A percentile compares a stretch with the other conserved stretches of the same genome.
phyloP scores from a whole-genome alignment of 2,797 vertebrate species.

The Pseudochirops cupreus region DNA sequence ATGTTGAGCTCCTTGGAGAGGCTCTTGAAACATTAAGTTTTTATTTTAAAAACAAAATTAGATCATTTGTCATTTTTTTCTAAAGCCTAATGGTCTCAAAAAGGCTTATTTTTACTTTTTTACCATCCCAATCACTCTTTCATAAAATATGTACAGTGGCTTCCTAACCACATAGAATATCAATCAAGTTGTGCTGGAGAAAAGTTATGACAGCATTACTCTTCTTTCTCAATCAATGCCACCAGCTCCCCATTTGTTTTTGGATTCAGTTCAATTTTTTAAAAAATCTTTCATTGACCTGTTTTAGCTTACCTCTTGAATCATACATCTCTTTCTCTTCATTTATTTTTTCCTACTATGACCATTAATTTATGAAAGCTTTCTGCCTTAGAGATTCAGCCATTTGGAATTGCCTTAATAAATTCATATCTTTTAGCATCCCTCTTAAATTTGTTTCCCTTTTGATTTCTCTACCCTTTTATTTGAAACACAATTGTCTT shows the following conservation, averaged over 20 bases:
- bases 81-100: neutral
- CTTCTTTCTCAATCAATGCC: conserved; percentile 60
- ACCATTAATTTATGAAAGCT: conserved; percentile 30
- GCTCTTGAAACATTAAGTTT: neutral
- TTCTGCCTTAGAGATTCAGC: conserved; percentile 35
- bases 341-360: conserved; percentile 44
- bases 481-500: neutral
- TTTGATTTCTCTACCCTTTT: conserved; percentile 33
- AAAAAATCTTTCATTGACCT: conserved; percentile 46
- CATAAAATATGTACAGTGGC: conserved; percentile 42
- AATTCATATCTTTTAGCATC: conserved; percentile 53
- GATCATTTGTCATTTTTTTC: neutral
- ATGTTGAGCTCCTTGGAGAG: neutral
- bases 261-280: conserved; percentile 45
- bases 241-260: conserved; percentile 53
- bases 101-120: conserved; percentile 12
- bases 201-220: conserved; percentile 49
- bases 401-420: conserved; percentile 49
- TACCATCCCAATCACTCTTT: conserved; percentile 38
- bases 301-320: conserved; percentile 53
- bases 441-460: conserved; percentile 4
- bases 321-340: conserved; percentile 1
- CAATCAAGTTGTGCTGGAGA: neutral
- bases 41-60: conserved; percentile 19
- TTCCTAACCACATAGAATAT: neutral